These are phyloP conservation scores for Aphidius colemani DNA, from an alignment of 2,888 invertebrate species.

Conservation along the genomic window DNA sequence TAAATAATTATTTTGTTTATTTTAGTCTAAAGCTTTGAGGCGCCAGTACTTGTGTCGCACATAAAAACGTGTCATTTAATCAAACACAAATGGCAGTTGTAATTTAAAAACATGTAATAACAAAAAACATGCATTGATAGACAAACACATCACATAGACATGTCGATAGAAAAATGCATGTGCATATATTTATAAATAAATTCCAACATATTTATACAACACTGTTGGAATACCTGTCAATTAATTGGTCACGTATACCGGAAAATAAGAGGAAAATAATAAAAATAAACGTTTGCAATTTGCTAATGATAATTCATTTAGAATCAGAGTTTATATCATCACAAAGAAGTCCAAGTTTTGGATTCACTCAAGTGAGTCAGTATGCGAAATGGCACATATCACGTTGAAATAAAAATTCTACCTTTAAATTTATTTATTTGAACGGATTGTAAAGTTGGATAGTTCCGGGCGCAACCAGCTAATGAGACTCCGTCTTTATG, in stretches of 20 bases:
- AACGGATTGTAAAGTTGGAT: too few relatives aligned
- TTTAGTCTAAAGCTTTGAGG: constrained; percentile 4
- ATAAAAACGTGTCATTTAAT: constrained; percentile 15
- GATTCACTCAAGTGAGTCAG: too few relatives aligned
- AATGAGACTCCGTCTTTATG: constrained; percentile 52
- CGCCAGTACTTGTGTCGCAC: constrained; percentile 14
- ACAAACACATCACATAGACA: constrained; percentile 10
- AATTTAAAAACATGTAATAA: constrained; percentile 13
- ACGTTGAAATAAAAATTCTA: too few relatives aligned
- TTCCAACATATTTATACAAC: neutral
- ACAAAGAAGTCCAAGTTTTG: too few relatives aligned
- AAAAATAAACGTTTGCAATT: too few relatives aligned
- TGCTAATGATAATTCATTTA: too few relatives aligned
- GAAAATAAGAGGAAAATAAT: neutral
- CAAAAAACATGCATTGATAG: constrained; percentile 7
- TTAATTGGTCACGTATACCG: constrained; percentile 29
- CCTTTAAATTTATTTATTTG: too few relatives aligned
- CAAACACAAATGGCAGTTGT: constrained; percentile 12
- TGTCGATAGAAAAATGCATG: neutral
- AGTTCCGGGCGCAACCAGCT: constrained; percentile 35
- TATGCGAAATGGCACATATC: too few relatives aligned
- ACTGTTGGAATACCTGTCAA: constrained; percentile 14
- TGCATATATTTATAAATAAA: too few relatives aligned
- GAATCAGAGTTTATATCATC: too few relatives aligned
- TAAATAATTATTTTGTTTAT: neutral